A percentile compares a stretch with the other conserved stretches of the same genome.
phyloP scores from a whole-genome alignment of 1,140 invertebrate genomes.

The Drosophila rhopaloa region DNA sequence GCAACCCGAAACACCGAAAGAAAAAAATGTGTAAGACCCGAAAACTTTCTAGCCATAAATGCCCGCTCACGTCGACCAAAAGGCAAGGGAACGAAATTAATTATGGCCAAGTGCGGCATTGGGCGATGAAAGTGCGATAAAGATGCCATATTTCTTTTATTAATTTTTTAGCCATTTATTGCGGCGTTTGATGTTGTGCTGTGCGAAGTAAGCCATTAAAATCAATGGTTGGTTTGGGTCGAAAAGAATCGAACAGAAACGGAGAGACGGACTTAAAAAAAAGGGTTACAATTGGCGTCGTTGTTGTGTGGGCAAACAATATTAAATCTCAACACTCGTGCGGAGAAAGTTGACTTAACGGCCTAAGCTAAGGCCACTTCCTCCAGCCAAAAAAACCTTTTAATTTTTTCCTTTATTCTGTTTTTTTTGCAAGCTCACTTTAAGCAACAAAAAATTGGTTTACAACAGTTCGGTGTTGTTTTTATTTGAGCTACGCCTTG shows the following conservation, averaged over 20 bases:
- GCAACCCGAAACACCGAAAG: slow-evolving; percentile 35
- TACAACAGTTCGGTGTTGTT: slow-evolving; percentile 42
- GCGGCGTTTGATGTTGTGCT: slow-evolving; percentile 32
- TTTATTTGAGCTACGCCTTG: slow-evolving; percentile 18
- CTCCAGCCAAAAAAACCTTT: neutral
- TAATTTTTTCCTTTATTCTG: slow-evolving; percentile 51
- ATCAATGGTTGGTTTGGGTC: slow-evolving; percentile 49
- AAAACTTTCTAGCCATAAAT: slow-evolving; percentile 74
- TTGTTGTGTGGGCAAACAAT: slow-evolving; percentile 69
- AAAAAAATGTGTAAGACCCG: slow-evolving; percentile 9
- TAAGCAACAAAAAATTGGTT: slow-evolving; percentile 39
- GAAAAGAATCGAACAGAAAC: slow-evolving; percentile 42
- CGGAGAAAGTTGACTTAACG: slow-evolving; percentile 73
- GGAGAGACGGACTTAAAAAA: slow-evolving; percentile 30
- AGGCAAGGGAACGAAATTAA: slow-evolving; percentile 66
- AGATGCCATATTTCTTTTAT: slow-evolving; percentile 61
- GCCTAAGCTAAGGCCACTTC: slow-evolving; percentile 56
- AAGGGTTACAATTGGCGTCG: slow-evolving; percentile 59
- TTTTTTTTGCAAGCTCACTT: slow-evolving; percentile 63
- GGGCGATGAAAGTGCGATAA: slow-evolving; percentile 76
- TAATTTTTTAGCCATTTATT: slow-evolving; percentile 60
- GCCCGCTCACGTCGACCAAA: slow-evolving; percentile 51
- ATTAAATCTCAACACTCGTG: slow-evolving; percentile 80
- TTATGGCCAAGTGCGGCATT: slow-evolving; percentile 71
- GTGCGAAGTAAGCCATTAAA: slow-evolving; percentile 64